Percentiles rank a stretch among this genome's conserved stretches.
Evolutionary conservation across 1,140 invertebrate genomes (phyloP).

Genomic region (Bombus breviceps): DNA sequence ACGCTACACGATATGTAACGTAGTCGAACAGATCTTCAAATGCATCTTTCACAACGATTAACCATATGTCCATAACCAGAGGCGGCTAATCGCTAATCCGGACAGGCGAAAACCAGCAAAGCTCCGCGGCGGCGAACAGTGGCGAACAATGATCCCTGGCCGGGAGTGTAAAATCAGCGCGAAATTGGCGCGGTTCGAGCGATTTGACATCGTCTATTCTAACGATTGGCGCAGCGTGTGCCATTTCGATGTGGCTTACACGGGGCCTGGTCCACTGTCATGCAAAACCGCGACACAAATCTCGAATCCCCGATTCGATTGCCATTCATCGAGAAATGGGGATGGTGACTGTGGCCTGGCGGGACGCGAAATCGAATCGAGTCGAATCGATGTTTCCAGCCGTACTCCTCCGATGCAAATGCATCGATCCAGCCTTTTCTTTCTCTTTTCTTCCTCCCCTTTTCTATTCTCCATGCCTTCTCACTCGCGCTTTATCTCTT

Average conservation of each 20-base stretch:
- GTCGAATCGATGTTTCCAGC: slow-evolving; percentile 67
- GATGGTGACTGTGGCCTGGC: slow-evolving; percentile 10
- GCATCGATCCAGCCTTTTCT: slow-evolving; percentile 15
- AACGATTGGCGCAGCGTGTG: slow-evolving; percentile 59
- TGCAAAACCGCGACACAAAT: slow-evolving; percentile 72
- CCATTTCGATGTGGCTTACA: slow-evolving; percentile 64
- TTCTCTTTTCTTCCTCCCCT: neutral
- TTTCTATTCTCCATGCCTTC: neutral
- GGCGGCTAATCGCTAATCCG: slow-evolving; percentile 11
- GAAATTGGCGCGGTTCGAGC: slow-evolving; percentile 60
- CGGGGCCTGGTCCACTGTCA: slow-evolving; percentile 62
- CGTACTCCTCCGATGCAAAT: slow-evolving; percentile 37
- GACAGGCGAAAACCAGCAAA: neutral
- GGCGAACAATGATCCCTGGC: slow-evolving; percentile 4
- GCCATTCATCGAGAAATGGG: slow-evolving; percentile 52
- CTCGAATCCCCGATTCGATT: slow-evolving; percentile 69
- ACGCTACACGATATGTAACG: neutral
- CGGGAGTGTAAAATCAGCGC: slow-evolving; percentile 46
- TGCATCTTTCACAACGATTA: neutral
- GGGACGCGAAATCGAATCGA: slow-evolving; percentile 59
- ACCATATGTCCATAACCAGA: slow-evolving; percentile 3
- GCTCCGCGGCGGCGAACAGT: neutral
- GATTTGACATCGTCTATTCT: slow-evolving; percentile 68
- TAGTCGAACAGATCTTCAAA: neutral
- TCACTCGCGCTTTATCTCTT: too few relatives aligned